Conservation (phyloP, 2,797 vertebrate species). For the Neostethus bicornis region DNA sequence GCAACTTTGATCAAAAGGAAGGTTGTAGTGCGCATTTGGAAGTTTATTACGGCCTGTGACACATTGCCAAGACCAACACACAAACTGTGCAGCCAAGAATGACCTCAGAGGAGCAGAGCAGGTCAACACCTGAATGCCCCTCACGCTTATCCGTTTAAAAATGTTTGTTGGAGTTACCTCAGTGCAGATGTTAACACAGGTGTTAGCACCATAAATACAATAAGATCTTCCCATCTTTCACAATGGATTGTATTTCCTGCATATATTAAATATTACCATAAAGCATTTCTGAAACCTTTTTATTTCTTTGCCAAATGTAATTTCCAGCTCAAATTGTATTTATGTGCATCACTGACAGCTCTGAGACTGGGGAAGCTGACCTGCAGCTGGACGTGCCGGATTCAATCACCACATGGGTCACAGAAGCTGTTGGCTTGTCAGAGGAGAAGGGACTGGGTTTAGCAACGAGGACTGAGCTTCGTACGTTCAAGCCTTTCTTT, state of each 20-base stretch:
- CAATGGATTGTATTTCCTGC: conserved; percentile 31
- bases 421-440: conserved; percentile 86
- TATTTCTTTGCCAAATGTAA: conserved; percentile 13
- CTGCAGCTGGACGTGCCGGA: conserved; percentile 86
- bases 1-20: conserved; percentile 66
- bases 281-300: conserved; percentile 22
- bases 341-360: conserved; percentile 59
- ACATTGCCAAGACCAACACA: conserved; percentile 66
- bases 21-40: conserved; percentile 50
- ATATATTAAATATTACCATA: conserved; percentile 15
- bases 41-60: conserved; percentile 56
- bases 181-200: conserved; percentile 69
- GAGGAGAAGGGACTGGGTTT: conserved; percentile 84
- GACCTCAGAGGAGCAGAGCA: conserved; percentile 63
- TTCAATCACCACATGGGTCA: conserved; percentile 93
- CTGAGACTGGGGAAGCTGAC: conserved; percentile 81
- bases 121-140: conserved; percentile 62
- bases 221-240: conserved; percentile 24
- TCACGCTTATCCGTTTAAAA: conserved; percentile 42
- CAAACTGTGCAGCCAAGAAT: conserved; percentile 60
- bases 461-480: conserved; percentile 79
- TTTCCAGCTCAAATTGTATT: conserved; percentile 10
- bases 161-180: conserved; percentile 47
- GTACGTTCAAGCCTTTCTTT: conserved; percentile 92
- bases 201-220: conserved; percentile 52